A percentile compares a stretch with the other conserved stretches of the same genome.
phyloP scores from a whole-genome alignment of 1,140 invertebrate species.

The Frieseomelitta varia region DNA sequence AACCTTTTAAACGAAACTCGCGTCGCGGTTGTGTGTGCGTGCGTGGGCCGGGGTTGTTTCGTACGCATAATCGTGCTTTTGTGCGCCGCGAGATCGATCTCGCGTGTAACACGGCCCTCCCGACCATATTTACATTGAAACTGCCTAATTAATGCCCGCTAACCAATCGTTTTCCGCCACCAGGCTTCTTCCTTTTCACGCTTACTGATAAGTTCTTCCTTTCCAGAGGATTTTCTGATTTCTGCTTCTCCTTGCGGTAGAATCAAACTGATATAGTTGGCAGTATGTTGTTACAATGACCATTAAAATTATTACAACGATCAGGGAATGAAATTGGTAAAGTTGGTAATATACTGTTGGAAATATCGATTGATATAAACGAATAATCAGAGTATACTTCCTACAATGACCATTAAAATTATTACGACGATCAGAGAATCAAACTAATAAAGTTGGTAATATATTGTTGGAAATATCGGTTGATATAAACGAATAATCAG shows the following conservation, averaged over 20 bases:
- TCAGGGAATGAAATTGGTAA: too few species aligned
- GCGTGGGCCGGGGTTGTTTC: constrained; percentile 51
- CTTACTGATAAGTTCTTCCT: neutral
- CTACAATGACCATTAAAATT: too few species aligned
- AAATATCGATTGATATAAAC: too few species aligned
- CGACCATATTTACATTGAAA: neutral
- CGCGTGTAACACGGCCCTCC: neutral
- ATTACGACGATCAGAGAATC: too few species aligned
- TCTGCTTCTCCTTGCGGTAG: neutral
- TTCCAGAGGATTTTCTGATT: neutral
- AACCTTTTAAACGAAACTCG: constrained; percentile 61
- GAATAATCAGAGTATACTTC: too few species aligned
- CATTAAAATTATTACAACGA: too few species aligned
- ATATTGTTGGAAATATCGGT: too few species aligned
- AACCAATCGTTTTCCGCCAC: neutral
- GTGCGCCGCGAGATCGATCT: constrained; percentile 38
- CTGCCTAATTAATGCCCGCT: neutral
- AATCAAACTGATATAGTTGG: neutral
- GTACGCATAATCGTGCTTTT: constrained; percentile 60
- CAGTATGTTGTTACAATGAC: too few species aligned
- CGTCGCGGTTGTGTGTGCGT: constrained; percentile 20
- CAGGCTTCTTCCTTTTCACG: neutral
- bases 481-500: too few species aligned
- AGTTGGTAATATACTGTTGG: too few species aligned
- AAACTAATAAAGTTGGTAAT: neutral